Conservation (phyloP, 1,140 invertebrate species). For the Caenorhabditis inopinata region DNA sequence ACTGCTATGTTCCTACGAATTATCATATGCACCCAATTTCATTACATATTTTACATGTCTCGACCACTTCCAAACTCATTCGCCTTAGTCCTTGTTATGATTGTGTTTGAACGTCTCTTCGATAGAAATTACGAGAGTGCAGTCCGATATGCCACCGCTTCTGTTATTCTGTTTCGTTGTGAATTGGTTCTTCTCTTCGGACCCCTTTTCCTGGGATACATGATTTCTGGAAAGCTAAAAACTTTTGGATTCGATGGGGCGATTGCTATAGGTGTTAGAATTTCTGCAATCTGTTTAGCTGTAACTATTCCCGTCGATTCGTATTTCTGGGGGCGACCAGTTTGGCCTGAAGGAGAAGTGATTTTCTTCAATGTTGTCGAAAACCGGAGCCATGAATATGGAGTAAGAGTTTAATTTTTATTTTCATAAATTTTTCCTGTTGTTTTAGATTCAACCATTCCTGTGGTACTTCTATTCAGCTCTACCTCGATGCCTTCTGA, state of each 20-base stretch:
- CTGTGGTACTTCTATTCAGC: conserved; percentile 98
- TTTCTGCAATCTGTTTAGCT: conserved; percentile 57
- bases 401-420: conserved; percentile 72
- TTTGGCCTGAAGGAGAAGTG: conserved; percentile 98
- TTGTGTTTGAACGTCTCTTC: conserved; percentile 83
- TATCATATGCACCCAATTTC: conserved; percentile 88
- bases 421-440: conserved; percentile 31
- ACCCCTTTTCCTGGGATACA: conserved; percentile 79
- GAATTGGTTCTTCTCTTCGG: conserved; percentile 86
- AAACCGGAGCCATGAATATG: conserved; percentile 93
- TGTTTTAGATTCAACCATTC: conserved; percentile 80
- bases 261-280: conserved; percentile 74
- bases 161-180: conserved; percentile 68
- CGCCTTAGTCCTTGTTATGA: conserved; percentile 85
- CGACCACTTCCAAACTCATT: conserved; percentile 93
- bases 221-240: conserved; percentile 71
- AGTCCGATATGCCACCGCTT: conserved; percentile 78
- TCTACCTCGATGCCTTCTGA: conserved; percentile 81
- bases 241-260: conserved; percentile 66
- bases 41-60: conserved; percentile 94
- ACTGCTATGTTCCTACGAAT: conserved; percentile 78
- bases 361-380: conserved; percentile 90
- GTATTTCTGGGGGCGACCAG: conserved; percentile 81
- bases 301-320: conserved; percentile 84
- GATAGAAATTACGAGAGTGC: conserved; percentile 77